A percentile compares a stretch with the other conserved stretches of the same genome.
phyloP scores from a whole-genome alignment of 2,888 invertebrate genomes.

The Galeopsomyia nigrocyanea region DNA sequence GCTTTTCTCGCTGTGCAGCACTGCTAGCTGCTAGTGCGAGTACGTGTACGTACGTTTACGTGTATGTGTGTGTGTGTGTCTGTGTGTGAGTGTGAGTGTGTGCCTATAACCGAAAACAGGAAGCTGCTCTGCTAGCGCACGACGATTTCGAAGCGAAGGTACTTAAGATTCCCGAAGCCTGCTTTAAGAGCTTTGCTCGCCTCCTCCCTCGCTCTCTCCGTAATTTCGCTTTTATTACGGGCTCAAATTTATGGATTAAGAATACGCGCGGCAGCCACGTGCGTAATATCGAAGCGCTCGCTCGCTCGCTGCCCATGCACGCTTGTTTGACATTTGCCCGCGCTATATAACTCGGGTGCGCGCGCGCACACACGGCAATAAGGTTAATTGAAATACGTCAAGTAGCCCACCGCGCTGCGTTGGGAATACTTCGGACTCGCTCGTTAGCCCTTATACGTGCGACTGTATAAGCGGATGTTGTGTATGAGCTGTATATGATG shows the following conservation, averaged over 20 bases:
- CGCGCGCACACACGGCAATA: constrained; percentile 55
- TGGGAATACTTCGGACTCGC: constrained; percentile 56
- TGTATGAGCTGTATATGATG: background rate
- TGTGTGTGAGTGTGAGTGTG: background rate
- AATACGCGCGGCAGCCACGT: too few relatives aligned
- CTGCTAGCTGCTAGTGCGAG: background rate
- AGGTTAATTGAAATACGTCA: constrained; percentile 66
- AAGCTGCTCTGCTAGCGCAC: background rate
- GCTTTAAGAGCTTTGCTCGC: constrained; percentile 5
- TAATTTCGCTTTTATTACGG: constrained; percentile 11
- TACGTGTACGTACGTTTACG: too few relatives aligned
- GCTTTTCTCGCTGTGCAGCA: constrained; percentile 49
- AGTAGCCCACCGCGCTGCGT: constrained; percentile 56
- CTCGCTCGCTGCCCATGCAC: background rate
- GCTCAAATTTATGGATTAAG: too few relatives aligned
- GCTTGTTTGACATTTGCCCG: constrained; percentile 59
- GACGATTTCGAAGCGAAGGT: constrained; percentile 21
- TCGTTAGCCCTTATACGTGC: constrained; percentile 26
- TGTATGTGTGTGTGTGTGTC: background rate
- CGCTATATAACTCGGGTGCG: too few relatives aligned
- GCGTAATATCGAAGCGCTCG: constrained; percentile 50
- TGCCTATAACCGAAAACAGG: constrained; percentile 24
- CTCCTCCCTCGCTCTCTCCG: background rate
- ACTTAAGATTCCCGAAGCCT: constrained; percentile 16
- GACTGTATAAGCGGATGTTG: constrained; percentile 5